Base-by-base conservation (phyloP, 2,113 vertebrate genomes). In the Bubo blakistoni region DNA sequence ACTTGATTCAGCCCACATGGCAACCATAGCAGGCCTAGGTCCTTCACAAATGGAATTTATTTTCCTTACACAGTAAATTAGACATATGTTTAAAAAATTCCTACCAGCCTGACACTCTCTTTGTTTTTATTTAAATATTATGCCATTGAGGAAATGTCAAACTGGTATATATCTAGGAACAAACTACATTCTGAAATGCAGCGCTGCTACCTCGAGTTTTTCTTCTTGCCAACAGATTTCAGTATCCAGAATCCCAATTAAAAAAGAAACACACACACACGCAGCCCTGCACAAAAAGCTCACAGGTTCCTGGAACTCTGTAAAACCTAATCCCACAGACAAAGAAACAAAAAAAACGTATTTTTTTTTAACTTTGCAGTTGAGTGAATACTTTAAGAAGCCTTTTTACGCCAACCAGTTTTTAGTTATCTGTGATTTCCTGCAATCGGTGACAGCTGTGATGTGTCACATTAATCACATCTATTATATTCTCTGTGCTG, bases 281-380 rank as follows among this genome's bases (percentile, higher is more conserved):
- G 0, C 13, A 6, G 4, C 11, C 13, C 34, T 25, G 38, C 44
- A 44, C 59, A 51, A 34, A 73, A 44, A 71, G 6, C 55, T 81
- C 52, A 25, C 12, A 8, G 8, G 55, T 21, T 67, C 24, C 55
- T 52, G 40, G 13, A 30, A 2, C 32, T 71, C 42, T 58, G 13
- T 34, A 62, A 66, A 83, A 42, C 21, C 22, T 18, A 40, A 47
- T 34, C 40, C 30, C 40, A 71, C 1, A 1, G 10, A 44, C 12
- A 6, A 42, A 18, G 2, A 1, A 4, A 2, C 2, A 29, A 24
- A 49, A 19, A 22, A 19, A 22, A 3, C 7, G 1, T 16, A 2
- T 4, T 10, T 42, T 42, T 42, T 55, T 57, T 49, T 19, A 42
- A 40, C 30, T 59, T 55, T 13, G 32, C 21, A 46, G 19, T 3